phyloP scores from a whole-genome alignment of 37 sponge, comb jelly and placozoan genomes.

The Haliclona indistincta region DNA sequence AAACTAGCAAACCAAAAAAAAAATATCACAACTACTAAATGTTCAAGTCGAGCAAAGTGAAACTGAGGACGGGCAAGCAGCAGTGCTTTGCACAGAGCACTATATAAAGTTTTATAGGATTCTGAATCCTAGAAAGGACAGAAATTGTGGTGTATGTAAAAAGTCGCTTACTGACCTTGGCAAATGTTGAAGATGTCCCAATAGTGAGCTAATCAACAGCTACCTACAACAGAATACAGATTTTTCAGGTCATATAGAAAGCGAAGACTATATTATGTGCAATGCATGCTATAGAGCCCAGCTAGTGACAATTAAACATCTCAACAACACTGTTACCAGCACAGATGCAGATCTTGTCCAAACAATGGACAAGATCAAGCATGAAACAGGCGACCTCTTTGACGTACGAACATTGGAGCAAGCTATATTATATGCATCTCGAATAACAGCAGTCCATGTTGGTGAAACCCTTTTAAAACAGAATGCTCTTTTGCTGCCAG shows the following conservation, averaged over 20 bases:
- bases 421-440: background rate
- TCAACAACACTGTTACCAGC: background rate
- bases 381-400: background rate
- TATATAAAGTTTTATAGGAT: background rate
- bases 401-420: conserved; percentile 7
- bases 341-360: conserved; percentile 16
- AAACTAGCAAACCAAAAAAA: background rate
- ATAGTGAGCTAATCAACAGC: background rate
- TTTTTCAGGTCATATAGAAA: background rate
- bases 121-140: background rate
- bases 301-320: background rate
- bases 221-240: conserved; percentile 11
- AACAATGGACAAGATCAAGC: background rate
- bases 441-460: conserved; percentile 9
- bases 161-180: background rate
- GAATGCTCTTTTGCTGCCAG: conserved; percentile 17
- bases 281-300: conserved; percentile 9
- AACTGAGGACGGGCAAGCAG: background rate
- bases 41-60: background rate
- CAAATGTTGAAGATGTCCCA: background rate
- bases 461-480: conserved; percentile 10
- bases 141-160: background rate
- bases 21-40: background rate
- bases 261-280: background rate
- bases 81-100: background rate